Conservation (phyloP, 1,140 invertebrate species). For the Cotesia typhae region DNA sequence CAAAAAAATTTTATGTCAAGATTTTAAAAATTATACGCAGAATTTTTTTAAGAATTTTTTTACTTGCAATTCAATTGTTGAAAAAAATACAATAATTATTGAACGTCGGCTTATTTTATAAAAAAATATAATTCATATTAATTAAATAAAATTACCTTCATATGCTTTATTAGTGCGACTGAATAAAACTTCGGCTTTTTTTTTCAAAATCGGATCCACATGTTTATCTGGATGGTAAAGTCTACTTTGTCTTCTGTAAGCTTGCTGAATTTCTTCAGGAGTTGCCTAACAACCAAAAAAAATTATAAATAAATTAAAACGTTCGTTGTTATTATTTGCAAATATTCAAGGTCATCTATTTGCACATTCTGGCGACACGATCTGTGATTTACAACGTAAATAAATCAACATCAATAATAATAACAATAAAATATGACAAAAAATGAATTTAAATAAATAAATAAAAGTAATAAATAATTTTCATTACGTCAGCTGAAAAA, state of each 20-base stretch:
- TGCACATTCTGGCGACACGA: neutral
- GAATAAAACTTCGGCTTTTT: constrained; percentile 90
- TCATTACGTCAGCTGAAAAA: constrained; percentile 10
- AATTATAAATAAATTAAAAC: constrained; percentile 37
- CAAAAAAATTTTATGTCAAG: too few species aligned
- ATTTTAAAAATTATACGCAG: too few species aligned
- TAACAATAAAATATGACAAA: neutral
- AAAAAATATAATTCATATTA: constrained; percentile 64
- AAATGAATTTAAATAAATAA: neutral
- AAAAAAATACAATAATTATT: neutral
- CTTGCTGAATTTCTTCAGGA: constrained; percentile 88
- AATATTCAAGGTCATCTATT: neutral
- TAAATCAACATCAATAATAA: constrained; percentile 16
- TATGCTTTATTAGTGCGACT: constrained; percentile 92
- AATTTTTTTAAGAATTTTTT: too few species aligned
- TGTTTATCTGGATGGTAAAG: constrained; percentile 98
- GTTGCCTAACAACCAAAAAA: constrained; percentile 74
- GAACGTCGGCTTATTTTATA: constrained; percentile 47
- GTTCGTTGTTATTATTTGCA: constrained; percentile 17
- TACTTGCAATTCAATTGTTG: too few species aligned
- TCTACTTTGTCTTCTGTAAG: constrained; percentile 87
- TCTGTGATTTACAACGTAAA: constrained; percentile 13
- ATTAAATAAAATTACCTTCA: constrained; percentile 74
- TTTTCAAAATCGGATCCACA: constrained; percentile 78
- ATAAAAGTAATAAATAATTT: constrained; percentile 7